Evolutionary conservation across 2,888 invertebrate genomes (phyloP), one percentile per base, ranked within the genome.

Genomic region (Drosophila meridionalis): DNA sequence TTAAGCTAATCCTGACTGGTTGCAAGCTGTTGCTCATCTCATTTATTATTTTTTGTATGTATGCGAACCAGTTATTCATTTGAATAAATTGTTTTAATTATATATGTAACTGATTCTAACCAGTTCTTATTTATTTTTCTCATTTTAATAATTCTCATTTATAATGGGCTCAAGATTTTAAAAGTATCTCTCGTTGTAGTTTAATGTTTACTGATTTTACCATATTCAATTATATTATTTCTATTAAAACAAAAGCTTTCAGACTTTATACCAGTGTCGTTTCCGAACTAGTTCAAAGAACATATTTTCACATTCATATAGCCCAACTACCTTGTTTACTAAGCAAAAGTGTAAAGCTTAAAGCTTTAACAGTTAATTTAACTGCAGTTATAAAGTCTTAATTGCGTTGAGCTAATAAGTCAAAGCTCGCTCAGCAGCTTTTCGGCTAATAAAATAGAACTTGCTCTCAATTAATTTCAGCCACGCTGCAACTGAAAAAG

Each of bases 381-480:
- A 28, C 28, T 28, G n/a, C 32, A n/a, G n/a, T 3, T 12, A 26
- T 11, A 20, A n/a, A 38, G 34, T 4, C 20, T 28, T 55, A 12
- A 50, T n/a, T 57, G 50, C 3, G 42, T 47, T 70, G 28, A 43
- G 47, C 47, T 47, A 28, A 8, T 40, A 34, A 45, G n/a, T 2
- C 9, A 36, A 70, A 70, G 70, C 64, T 69, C 52, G 38, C 20
- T 12, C 38, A 26, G 14, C 14, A 55, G 48, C 14, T 26, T 56
- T 67, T 48, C 28, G 66, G 1, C n/a, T 4, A 12, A 66, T 40
- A 8, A 50, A 32, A 38, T 36, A 11, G 14, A 28, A 28, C 9
- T 9, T 12, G 5, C 62, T 68, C 53, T 45, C 45, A 45, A 6
- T 43, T 8, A 20, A 43, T 43, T 43, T 28, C 20, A 12, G 9